Evolutionary conservation across 2,888 invertebrate genomes (phyloP), one percentile per base, ranked within the genome.

Genomic region (Hoplodrina blanda): DNA sequence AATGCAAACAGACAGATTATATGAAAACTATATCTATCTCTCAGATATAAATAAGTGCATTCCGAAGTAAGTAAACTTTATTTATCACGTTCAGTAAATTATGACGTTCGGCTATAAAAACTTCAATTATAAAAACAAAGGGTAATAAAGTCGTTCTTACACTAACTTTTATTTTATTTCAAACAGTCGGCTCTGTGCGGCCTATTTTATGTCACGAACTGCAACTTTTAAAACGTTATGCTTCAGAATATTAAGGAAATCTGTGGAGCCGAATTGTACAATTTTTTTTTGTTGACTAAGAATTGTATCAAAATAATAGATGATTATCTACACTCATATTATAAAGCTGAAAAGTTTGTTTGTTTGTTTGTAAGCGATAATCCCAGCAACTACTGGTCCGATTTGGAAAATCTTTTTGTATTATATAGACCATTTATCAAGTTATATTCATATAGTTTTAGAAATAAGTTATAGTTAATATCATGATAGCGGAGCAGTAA

Each of bases 141-240:
- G 81, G 78, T 68, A 76, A 81, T 88, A 87, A 88, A 86, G 73
- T 52, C 55, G 68, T 72, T 69, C 76, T 77, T 77, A 74, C 73
- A 76, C 73, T 84, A 72, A 73, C 56, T 74, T 73, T 78, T 64
- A 73, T 74, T 77, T 80, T 82, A 74, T 80, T 82, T 78, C 33
- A 80, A 78, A 73, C 82, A 72, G 52, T 65, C 67, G 54, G 63
- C 81, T 84, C 76, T 79, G 80, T 76, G 69, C 82, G 86, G 87
- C 90, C 90, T 92, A 91, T 91, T 91, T 90, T 83, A 87, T 87
- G 88, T 90, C 89, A 89, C 88, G 85, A 88, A 87, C 83, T 85
- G 85, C 85, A 87, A 85, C 80, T 86, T 86, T 89, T 85, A 86
- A 76, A 86, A 85, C 85, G 80, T 69, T 71, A 80, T 78, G 85